These are phyloP conservation scores for Desmophyllum pertusum DNA, from an alignment of 92 coral and sea anemone genomes.

Conservation along the genomic window DNA sequence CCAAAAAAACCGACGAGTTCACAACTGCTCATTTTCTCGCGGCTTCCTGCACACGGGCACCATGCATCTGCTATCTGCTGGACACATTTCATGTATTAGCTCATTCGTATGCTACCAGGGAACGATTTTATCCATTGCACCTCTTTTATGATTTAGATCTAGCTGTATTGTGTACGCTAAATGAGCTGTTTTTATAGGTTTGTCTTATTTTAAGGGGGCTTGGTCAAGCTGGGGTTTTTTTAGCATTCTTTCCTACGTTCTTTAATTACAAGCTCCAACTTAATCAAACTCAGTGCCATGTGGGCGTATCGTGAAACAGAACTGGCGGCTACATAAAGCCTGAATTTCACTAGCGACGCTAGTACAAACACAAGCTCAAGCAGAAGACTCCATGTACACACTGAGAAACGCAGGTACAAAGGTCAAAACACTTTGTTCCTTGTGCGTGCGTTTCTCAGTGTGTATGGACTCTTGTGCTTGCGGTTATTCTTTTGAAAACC, in stretches of 20 bases:
- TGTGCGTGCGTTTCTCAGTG: background rate
- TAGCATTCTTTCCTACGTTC: background rate
- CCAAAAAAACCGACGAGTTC: background rate
- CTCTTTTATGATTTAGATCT: background rate
- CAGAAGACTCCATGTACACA: background rate
- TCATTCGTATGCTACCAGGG: background rate
- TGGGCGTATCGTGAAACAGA: background rate
- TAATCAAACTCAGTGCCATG: background rate
- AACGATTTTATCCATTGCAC: background rate
- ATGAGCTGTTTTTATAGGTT: background rate
- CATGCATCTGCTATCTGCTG: too few relatives aligned
- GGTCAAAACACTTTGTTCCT: background rate
- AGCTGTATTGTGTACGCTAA: background rate
- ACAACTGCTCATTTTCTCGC: background rate
- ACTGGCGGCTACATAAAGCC: too few relatives aligned
- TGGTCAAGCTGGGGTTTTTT: background rate
- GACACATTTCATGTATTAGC: too few relatives aligned
- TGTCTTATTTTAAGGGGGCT: background rate
- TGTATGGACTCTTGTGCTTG: background rate
- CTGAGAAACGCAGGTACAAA: background rate
- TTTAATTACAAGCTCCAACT: background rate
- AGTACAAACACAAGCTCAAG: too few relatives aligned
- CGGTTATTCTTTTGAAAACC: background rate
- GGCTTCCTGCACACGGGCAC: background rate
- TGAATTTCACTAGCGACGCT: too few relatives aligned